These are phyloP conservation scores for Nephrotoma flavescens DNA, from an alignment of 2,888 invertebrate species.

Conservation along the genomic window DNA sequence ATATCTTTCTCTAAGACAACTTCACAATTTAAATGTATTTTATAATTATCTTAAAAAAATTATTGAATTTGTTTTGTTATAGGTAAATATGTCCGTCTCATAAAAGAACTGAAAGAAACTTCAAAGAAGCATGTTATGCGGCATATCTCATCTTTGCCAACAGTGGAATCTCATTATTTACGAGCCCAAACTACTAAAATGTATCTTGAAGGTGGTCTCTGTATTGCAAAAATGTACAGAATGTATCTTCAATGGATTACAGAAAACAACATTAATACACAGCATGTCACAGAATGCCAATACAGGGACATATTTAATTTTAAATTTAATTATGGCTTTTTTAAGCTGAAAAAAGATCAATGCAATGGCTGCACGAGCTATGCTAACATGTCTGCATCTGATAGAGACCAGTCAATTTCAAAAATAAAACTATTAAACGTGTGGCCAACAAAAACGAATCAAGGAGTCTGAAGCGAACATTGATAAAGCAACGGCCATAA, in stretches of 20 bases:
- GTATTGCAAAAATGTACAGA: neutral
- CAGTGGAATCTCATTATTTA: neutral
- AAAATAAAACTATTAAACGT: neutral
- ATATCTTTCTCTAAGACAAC: neutral
- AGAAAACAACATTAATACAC: neutral
- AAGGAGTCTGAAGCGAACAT: too few relatives aligned
- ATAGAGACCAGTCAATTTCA: neutral
- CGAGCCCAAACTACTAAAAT: neutral
- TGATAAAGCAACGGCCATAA: neutral
- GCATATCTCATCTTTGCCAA: neutral
- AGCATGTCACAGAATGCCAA: neutral
- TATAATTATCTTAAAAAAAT: too few relatives aligned
- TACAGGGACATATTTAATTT: too few relatives aligned
- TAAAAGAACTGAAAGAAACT: neutral
- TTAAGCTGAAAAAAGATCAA: neutral
- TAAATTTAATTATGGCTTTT: neutral
- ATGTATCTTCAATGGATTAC: neutral
- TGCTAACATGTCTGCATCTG: neutral
- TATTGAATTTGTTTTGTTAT: too few relatives aligned
- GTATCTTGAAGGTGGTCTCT: neutral
- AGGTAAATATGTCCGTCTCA: neutral
- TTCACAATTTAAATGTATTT: neutral
- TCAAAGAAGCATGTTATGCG: neutral
- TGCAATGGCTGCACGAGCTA: neutral
- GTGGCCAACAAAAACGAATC: neutral